Conservation (phyloP, 64 coral and sea anemone genomes). For the Platygyra sinensis region DNA sequence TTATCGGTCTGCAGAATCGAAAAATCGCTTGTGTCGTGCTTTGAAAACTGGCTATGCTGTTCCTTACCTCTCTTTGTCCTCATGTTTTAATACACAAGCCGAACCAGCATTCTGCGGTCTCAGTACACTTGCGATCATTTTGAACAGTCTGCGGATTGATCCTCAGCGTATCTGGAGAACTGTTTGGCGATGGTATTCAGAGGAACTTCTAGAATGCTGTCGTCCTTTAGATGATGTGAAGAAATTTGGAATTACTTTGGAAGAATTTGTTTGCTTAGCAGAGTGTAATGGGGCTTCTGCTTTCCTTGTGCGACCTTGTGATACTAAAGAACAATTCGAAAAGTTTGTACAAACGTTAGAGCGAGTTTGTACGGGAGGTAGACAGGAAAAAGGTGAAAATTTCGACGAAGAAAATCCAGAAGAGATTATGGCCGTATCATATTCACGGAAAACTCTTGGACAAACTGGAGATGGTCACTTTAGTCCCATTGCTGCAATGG, state of each 20-base stretch:
- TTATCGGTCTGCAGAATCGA: slow-evolving; percentile 79
- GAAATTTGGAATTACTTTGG: slow-evolving; percentile 76
- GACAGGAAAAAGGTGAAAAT: not conserved
- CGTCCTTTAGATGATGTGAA: slow-evolving; percentile 73
- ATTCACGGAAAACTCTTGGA: slow-evolving; percentile 56
- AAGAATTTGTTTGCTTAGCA: slow-evolving; percentile 88
- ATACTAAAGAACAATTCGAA: slow-evolving; percentile 44
- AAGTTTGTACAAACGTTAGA: slow-evolving; percentile 59
- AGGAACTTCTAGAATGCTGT: slow-evolving; percentile 82
- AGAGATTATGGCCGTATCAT: slow-evolving; percentile 68
- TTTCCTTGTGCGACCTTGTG: slow-evolving; percentile 48
- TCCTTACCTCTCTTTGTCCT: slow-evolving; percentile 72
- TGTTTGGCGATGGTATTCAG: slow-evolving; percentile 88
- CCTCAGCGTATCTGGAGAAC: slow-evolving; percentile 83
- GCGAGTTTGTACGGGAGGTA: slow-evolving; percentile 60
- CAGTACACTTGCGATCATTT: slow-evolving; percentile 75
- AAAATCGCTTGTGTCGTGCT: slow-evolving; percentile 63
- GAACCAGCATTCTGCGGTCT: slow-evolving; percentile 88
- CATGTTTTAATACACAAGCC: slow-evolving; percentile 80
- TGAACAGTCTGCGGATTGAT: slow-evolving; percentile 82
- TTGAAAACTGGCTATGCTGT: slow-evolving; percentile 57
- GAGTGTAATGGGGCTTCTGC: slow-evolving; percentile 75
- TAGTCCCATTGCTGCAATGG: slow-evolving; percentile 84
- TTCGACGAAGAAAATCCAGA: slow-evolving; percentile 51
- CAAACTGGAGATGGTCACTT: slow-evolving; percentile 91